Conservation (phyloP, 2,113 vertebrate species). For the Gopherus evgoodei region DNA sequence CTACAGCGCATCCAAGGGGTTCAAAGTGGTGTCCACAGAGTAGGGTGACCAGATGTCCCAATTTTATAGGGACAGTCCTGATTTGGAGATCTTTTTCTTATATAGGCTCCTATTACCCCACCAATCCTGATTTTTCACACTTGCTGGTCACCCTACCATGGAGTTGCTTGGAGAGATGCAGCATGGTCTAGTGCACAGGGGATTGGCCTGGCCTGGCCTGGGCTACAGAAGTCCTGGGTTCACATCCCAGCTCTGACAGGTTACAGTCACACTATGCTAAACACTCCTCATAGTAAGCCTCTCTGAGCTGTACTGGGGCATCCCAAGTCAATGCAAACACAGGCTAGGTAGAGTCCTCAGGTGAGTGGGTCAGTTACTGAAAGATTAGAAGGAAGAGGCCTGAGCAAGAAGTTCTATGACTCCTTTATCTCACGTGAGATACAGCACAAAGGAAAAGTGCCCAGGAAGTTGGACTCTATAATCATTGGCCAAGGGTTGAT, state of each 20-base stretch:
- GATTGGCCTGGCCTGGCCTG: not conserved
- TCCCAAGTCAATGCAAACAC: not conserved
- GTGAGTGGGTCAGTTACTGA: not conserved
- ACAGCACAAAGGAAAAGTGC: not conserved
- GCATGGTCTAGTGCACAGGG: not conserved
- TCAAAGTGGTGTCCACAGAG: not conserved
- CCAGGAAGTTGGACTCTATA: not conserved
- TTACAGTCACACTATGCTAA: too few species aligned
- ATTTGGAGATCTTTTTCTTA: too few species aligned
- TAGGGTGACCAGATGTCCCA: not conserved
- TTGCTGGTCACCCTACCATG: too few species aligned
- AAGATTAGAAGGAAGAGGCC: not conserved
- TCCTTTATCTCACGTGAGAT: not conserved
- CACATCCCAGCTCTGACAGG: too few species aligned
- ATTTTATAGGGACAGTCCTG: too few species aligned
- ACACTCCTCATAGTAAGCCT: not conserved
- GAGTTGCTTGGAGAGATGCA: not conserved
- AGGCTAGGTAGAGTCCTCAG: not conserved
- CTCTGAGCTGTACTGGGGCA: not conserved
- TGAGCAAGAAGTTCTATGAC: not conserved
- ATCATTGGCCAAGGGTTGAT: not conserved
- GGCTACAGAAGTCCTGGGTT: not conserved
- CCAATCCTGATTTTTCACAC: too few species aligned
- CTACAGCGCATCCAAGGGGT: not conserved
- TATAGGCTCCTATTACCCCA: too few species aligned